A percentile compares a stretch with the other conserved stretches of the same genome.
Conservation (phyloP, 1,140 invertebrate genomes). For the Lordiphosa stackelbergi region DNA sequence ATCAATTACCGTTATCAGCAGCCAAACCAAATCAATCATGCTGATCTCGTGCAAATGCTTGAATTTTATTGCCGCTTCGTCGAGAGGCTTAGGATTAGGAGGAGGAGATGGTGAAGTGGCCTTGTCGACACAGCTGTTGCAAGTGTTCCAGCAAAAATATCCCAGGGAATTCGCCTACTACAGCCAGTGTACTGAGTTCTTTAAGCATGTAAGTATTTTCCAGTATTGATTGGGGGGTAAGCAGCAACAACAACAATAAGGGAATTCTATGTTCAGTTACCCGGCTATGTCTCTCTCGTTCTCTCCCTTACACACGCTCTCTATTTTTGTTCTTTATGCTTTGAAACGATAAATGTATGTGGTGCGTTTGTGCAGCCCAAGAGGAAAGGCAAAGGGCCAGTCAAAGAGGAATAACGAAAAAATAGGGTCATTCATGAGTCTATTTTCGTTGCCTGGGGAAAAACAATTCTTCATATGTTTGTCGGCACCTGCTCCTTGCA, state of each 20-base stretch:
- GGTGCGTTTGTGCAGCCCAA: no score
- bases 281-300: constrained; percentile 19
- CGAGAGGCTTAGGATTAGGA: constrained; percentile 12
- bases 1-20: constrained; percentile 36
- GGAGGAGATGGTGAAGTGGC: constrained; percentile 10
- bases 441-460: no score
- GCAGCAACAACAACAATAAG: constrained; percentile 25
- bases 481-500: no score
- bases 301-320: constrained; percentile 9
- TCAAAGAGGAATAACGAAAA: no score
- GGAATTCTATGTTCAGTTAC: constrained; percentile 22
- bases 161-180: constrained; percentile 42
- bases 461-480: no score
- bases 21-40: constrained; percentile 32
- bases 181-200: constrained; percentile 55
- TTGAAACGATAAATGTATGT: no score
- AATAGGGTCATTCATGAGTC: no score
- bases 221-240: constrained; percentile 31
- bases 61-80: constrained; percentile 54
- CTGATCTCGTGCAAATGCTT: constrained; percentile 68
- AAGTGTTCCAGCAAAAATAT: constrained; percentile 48
- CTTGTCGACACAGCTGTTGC: constrained; percentile 24
- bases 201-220: constrained; percentile 59
- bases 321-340: no score
- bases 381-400: no score